Base-by-base conservation (phyloP, 2,113 vertebrate species). In the Engystomops pustulosus region DNA sequence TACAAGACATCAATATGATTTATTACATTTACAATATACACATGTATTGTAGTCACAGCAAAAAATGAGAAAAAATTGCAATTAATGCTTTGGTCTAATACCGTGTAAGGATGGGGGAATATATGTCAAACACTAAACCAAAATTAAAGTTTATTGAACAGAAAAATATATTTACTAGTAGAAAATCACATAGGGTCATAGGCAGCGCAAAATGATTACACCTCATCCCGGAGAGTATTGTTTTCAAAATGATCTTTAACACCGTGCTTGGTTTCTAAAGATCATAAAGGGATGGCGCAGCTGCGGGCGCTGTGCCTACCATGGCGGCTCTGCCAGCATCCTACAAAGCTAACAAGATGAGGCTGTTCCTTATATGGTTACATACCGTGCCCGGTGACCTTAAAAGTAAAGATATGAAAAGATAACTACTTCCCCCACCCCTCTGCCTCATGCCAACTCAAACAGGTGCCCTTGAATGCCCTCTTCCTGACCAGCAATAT, bases 361-460 rank as follows among this genome's bases (percentile, higher is more conserved):
- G 44, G 74, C 32, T 34, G 71, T 58, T 45, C 83, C 75, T 85
- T 79, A 70, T 53, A 70, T 41, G 83, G 83, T 20, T 65, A 78
- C 74, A 70, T 58, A 27, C 83, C 20, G 44, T 85, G 83, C 74
- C 83, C 62, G 18, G 74, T 79, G 62, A 85, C 83, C 83, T 70
- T 85, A 85, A 79, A 85, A 85, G 83, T 85, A 79, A 70, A 44
- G 82, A 84, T 72, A 84, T 58, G 71, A 69, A 77, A 77, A 84
- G 60, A 78, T 79, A 85, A 85, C 75, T 62, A 78, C 45, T 51
- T 84, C 60, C 75, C 83, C 75, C 60, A 68, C 82, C 30, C 45
- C 27, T 76, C 72, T 55, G 72, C 34, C 44, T 77, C 75, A 84
- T 79, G 83, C 83, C 83, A 78, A 70, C 65, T 70, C 83, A 79